These are phyloP conservation scores for Proctacanthus coquilletti DNA, from an alignment of 1,140 invertebrate species.

Conservation along the genomic window DNA sequence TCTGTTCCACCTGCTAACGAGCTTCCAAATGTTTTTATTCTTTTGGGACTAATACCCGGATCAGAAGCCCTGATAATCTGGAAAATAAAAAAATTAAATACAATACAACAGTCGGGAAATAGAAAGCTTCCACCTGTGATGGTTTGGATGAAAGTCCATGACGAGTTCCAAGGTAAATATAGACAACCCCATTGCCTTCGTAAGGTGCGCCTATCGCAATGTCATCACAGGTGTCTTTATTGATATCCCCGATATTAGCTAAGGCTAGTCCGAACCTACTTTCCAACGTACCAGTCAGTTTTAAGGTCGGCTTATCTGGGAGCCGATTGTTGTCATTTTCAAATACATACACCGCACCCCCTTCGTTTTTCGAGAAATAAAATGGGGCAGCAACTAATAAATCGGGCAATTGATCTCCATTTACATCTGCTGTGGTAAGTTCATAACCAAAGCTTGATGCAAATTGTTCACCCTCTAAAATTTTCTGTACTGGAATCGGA, in stretches of 20 bases:
- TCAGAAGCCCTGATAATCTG: constrained; percentile 30
- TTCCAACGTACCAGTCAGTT: constrained; percentile 51
- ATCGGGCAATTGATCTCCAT: constrained; percentile 77
- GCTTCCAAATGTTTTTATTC: constrained; percentile 69
- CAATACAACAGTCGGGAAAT: not conserved
- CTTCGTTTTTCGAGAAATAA: constrained; percentile 62
- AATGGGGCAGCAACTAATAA: constrained; percentile 83
- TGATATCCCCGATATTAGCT: constrained; percentile 74
- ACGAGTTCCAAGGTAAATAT: constrained; percentile 69
- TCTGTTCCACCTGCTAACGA: constrained; percentile 78
- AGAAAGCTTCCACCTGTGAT: constrained; percentile 39
- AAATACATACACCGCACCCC: constrained; percentile 85
- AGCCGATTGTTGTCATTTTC: constrained; percentile 41
- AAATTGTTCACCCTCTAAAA: constrained; percentile 69
- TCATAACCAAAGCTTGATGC: constrained; percentile 83
- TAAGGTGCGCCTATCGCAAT: constrained; percentile 86
- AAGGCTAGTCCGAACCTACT: constrained; percentile 78
- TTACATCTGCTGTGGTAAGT: constrained; percentile 65
- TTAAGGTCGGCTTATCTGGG: constrained; percentile 39
- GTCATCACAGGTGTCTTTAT: constrained; percentile 80
- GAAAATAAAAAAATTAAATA: not conserved
- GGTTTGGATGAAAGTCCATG: constrained; percentile 56
- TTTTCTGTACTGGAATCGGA: constrained; percentile 44
- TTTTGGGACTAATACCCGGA: constrained; percentile 21
- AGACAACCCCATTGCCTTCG: constrained; percentile 68